Conservation (phyloP, 2,888 invertebrate genomes). For the Baronia brevicornis region DNA sequence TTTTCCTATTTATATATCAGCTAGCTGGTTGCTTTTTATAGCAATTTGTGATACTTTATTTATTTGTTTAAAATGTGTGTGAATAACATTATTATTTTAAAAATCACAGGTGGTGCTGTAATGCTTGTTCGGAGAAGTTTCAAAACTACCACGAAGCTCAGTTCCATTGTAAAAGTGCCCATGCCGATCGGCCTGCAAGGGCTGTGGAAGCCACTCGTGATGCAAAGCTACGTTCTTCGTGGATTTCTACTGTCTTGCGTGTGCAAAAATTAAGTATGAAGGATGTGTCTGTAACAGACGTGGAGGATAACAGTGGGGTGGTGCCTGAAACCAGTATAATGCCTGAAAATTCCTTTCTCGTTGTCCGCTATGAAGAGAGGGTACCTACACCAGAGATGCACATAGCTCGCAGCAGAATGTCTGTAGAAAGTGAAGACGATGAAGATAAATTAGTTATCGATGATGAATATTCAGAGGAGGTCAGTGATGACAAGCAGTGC, state of each 20-base stretch:
- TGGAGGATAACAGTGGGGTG: not conserved
- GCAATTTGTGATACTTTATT: no score
- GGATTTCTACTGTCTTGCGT: constrained; percentile 38
- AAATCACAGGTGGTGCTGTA: constrained; percentile 57
- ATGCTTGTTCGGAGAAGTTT: constrained; percentile 39
- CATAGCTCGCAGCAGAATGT: constrained; percentile 20
- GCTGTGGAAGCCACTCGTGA: constrained; percentile 46
- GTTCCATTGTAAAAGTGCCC: constrained; percentile 48
- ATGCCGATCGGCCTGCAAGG: constrained; percentile 29
- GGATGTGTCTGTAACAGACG: constrained; percentile 1
- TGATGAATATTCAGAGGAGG: constrained; percentile 25
- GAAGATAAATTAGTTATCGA: constrained; percentile 42
- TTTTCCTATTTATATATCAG: no score
- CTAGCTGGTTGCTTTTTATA: no score
- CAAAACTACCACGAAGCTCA: constrained; percentile 59
- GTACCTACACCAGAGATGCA: constrained; percentile 37
- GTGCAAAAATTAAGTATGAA: constrained; percentile 38
- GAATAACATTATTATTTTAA: constrained; percentile 1
- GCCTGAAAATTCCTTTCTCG: constrained; percentile 49
- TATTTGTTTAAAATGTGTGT: constrained; percentile 4
- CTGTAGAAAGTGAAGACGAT: constrained; percentile 35
- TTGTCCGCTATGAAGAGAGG: constrained; percentile 48
- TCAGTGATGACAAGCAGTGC: constrained; percentile 31
- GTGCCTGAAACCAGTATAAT: not conserved
- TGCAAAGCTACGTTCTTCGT: constrained; percentile 34